These are phyloP conservation scores for Vanessa cardui DNA, from an alignment of 2,888 invertebrate genomes.

Conservation along the genomic window DNA sequence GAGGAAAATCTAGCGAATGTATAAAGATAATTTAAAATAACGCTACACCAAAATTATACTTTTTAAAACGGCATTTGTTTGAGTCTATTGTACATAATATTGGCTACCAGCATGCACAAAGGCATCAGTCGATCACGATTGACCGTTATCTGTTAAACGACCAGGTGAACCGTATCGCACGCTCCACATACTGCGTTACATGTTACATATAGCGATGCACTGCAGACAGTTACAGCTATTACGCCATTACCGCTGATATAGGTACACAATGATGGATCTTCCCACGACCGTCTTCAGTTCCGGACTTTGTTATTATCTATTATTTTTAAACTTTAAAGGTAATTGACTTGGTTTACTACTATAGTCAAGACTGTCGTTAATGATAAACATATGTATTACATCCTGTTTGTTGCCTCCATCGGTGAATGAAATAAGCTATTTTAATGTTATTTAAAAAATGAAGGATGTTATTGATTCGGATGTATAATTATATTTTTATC, in stretches of 20 bases:
- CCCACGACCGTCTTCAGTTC: constrained; percentile 38
- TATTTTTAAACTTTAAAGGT: background rate
- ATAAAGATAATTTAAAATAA: too few relatives aligned
- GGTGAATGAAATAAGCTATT: too few relatives aligned
- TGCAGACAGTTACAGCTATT: constrained; percentile 41
- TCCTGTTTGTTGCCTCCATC: too few relatives aligned
- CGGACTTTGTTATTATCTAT: constrained; percentile 16
- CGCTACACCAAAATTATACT: too few relatives aligned
- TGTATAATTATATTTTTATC: too few relatives aligned
- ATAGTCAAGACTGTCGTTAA: too few relatives aligned
- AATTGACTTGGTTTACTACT: background rate
- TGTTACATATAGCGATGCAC: constrained; percentile 37
- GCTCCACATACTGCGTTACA: constrained; percentile 48
- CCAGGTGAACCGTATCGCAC: constrained; percentile 53
- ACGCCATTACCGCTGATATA: constrained; percentile 33
- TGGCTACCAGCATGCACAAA: constrained; percentile 5
- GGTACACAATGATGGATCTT: constrained; percentile 28
- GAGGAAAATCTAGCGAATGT: too few relatives aligned
- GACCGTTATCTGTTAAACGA: constrained; percentile 25
- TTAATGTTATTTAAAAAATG: too few relatives aligned
- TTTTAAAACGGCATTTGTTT: too few relatives aligned
- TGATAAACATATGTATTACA: too few relatives aligned
- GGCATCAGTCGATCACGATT: constrained; percentile 9
- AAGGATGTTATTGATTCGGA: too few relatives aligned
- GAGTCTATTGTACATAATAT: background rate